A percentile compares a stretch with the other conserved stretches of the same genome.
These are phyloP conservation scores for Heteractis magnifica DNA, from an alignment of 92 coral and sea anemone species.

Conservation along the genomic window DNA sequence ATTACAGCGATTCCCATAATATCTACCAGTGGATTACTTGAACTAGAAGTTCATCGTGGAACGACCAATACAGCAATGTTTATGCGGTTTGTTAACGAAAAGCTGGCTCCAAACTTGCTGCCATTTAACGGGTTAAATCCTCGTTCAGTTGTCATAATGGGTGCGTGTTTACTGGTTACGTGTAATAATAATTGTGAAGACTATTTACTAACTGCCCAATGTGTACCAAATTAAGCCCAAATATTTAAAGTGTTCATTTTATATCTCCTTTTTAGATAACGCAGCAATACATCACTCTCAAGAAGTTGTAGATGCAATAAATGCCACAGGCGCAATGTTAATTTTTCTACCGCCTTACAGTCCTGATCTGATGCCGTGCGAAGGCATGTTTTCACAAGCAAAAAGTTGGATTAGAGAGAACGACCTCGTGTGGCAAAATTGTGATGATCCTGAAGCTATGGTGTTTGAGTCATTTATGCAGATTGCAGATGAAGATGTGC, in stretches of 20 bases:
- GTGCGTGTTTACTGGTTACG: slow-evolving; percentile 5
- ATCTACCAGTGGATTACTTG: no score
- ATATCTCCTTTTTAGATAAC: neutral
- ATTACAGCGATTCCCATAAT: no score
- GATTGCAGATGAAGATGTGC: slow-evolving; percentile 13
- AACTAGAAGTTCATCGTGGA: no score
- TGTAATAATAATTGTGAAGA: no score
- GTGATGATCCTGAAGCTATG: neutral
- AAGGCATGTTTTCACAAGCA: no score
- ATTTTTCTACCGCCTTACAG: slow-evolving; percentile 20
- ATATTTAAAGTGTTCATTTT: neutral
- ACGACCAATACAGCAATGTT: no score
- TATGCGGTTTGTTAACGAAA: slow-evolving; percentile 35
- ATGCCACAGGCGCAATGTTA: slow-evolving; percentile 30
- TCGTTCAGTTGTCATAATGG: slow-evolving; percentile 49
- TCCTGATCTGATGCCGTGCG: no score
- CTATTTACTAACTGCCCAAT: no score
- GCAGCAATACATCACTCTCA: slow-evolving; percentile 10
- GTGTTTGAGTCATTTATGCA: slow-evolving; percentile 26
- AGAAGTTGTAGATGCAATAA: slow-evolving; percentile 1
- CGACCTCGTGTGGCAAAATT: slow-evolving; percentile 20
- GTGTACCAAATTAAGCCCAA: no score
- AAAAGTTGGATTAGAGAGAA: slow-evolving; percentile 36
- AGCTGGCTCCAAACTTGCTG: slow-evolving; percentile 35
- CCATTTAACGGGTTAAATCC: slow-evolving; percentile 45